Base-by-base conservation (phyloP, 1,140 invertebrate species). In the Pomacea maculata region DNA sequence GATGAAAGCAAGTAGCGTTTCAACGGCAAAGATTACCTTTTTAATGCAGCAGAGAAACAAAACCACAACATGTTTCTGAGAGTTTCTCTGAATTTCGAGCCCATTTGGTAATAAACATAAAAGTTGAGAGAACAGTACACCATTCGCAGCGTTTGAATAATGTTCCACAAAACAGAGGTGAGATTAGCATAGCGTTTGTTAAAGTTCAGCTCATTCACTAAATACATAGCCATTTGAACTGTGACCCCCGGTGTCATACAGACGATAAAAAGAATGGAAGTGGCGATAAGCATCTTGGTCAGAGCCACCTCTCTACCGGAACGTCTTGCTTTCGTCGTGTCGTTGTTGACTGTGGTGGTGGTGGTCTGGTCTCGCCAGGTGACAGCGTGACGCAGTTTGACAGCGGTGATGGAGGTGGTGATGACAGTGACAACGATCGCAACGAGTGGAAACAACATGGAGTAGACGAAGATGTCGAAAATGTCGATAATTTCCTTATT, bases 41-140 rank as follows among this genome's bases (percentile, higher is more conserved):
- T 17, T 25, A 61, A 61, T 17, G 57, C 3, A 61, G 15, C 15
- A 8, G 11, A 61, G 11, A 11, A 2, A 8, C 57, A 8, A 54
- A 54, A 76, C 12, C 19, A 8, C 9, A 64, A 1, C 7, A 65
- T n/a, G 0, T 57, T 1, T 55, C 52, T 9, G 55, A 80, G 79
- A 52, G 71, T 80, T n/a, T 74, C 25, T 45, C 79, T 54, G 34
- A 74, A 80, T 19, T 61, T 72, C 1, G 79, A 80, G 0, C 79
- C 71, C 72, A 80, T 74, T 45, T 75, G 11, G 29, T 64, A 67
- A 61, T 80, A 80, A 21, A 80, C 45, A 63, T 74, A 73, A 71
- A 80, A 74, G 61, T 74, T 80, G 72, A 75, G 6, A 6, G 79
- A 73, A 29, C 70, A 72, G 79, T 75, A 75, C 8, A 75, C 8